Base-by-base conservation (phyloP, 2,113 vertebrate species). In the Chamaetylas fuelleborni region DNA sequence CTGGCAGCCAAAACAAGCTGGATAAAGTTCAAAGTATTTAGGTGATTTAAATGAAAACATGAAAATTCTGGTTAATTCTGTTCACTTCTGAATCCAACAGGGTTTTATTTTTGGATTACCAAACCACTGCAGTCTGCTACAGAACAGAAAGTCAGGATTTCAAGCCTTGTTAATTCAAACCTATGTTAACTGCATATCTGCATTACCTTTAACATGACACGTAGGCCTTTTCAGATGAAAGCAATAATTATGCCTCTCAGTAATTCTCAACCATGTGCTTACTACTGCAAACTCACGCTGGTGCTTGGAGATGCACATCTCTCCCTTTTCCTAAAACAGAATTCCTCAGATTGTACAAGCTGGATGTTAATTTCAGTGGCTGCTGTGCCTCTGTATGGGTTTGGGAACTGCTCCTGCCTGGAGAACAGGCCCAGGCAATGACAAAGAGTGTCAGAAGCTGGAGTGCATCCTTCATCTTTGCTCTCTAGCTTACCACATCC, bases 161-260 rank as follows among this genome's bases (percentile, higher is more conserved):
- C n/a, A 74, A 85, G 81, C 45, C 14, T 40, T 20, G 4, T 58
- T 86, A 51, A 51, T 51, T 71, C 71, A 71, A 54, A 53, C 11
- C 26, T 26, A 23, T 1, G 5, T 12, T 53, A 70, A 54, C 1
- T 70, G 47, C 6, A 2, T 9, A 70, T n/a, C 1, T 58, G n/a
- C 16, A 14, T 53, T 65, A 84, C 34, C 57, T 78, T 87, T 71
- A 72, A 64, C 24, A 5, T 1, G 2, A 45, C 48, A 56, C 0
- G 1, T 8, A 76, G 47, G 48, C 34, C 34, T 76, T 92, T 58
- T 43, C 66, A n/a, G 36, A 45, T 38, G 43, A 69, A 80, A 88
- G 80, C 38, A 67, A 0, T 34, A 67, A 45, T 2, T 53, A 23
- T 5, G 20, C 56, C 48, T 34, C 81, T 40, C 58, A 23, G 62